A percentile compares a stretch with the other conserved stretches of the same genome.
These are phyloP conservation scores for Xerus rutilus DNA, from an alignment of 2,797 vertebrate genomes.

Conservation along the genomic window DNA sequence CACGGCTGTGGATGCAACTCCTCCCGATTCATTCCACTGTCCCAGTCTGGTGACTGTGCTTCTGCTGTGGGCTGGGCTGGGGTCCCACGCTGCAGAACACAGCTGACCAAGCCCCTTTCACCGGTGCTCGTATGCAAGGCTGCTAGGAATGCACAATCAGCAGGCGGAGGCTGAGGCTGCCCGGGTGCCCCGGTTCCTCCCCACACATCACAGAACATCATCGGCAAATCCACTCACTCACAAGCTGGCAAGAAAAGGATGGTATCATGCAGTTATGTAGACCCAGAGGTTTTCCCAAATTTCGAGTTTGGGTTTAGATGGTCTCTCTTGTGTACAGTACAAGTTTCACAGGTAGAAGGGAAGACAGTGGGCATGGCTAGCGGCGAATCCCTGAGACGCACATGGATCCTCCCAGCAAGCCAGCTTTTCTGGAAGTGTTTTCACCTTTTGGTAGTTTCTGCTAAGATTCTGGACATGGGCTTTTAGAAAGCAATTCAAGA, in stretches of 20 bases:
- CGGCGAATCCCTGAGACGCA: no score
- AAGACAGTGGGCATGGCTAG: background rate
- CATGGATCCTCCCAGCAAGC: accelerated
- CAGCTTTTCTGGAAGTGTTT: background rate
- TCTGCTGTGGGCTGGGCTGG: accelerated
- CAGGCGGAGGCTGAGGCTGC: no score
- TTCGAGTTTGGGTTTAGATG: background rate
- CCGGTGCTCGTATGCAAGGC: no score
- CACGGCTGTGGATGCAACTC: background rate
- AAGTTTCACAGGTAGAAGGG: background rate
- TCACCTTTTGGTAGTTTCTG: background rate
- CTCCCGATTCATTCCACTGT: no score
- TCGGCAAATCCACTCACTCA: no score
- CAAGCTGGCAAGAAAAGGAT: background rate
- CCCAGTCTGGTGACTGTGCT: accelerated
- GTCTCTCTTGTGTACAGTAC: background rate
- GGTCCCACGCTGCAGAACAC: background rate
- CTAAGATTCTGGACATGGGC: no score
- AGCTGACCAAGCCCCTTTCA: no score
- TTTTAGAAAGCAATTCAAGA: background rate
- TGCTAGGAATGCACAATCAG: background rate
- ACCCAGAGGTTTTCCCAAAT: background rate
- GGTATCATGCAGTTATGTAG: background rate
- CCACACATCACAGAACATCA: background rate
- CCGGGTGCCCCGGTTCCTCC: accelerated